Evolutionary conservation across 2,888 invertebrate species (phyloP).

Genomic region (Aphidoletes aphidimyza): DNA sequence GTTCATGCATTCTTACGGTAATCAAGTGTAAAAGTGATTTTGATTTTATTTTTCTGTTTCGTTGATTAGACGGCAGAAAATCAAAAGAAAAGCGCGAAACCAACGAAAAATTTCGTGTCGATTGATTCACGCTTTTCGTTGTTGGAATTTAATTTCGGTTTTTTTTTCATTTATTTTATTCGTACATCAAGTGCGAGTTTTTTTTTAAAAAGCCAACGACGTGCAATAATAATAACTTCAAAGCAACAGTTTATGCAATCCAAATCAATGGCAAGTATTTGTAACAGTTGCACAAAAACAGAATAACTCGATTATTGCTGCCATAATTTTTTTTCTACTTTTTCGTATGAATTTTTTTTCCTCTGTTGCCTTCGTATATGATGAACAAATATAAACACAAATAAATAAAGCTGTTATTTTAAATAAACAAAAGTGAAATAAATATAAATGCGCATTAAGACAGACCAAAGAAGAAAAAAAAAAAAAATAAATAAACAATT

Average conservation of each 20-base stretch:
- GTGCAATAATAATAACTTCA: constrained; percentile 31
- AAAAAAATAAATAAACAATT: background rate
- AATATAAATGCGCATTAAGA: background rate
- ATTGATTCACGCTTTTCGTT: background rate
- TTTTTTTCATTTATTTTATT: background rate
- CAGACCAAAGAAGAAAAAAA: background rate
- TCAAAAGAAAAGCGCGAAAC: background rate
- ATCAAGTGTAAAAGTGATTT: constrained; percentile 8
- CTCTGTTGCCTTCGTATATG: background rate
- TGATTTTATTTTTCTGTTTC: no score
- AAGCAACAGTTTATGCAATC: constrained; percentile 48
- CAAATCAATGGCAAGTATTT: constrained; percentile 53
- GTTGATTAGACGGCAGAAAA: background rate
- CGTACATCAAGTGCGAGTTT: background rate
- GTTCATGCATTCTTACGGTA: background rate
- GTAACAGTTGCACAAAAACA: constrained; percentile 53
- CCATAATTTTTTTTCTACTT: background rate
- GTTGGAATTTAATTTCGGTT: no score
- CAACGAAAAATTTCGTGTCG: constrained; percentile 1
- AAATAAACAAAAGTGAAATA: constrained; percentile 43
- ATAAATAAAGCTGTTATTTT: constrained; percentile 52
- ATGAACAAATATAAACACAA: constrained; percentile 31
- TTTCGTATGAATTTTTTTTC: background rate
- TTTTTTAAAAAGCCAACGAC: background rate
- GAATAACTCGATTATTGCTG: constrained; percentile 50